Evolutionary conservation across 2,888 invertebrate species (phyloP).

Genomic region (Rotaria sp.): DNA sequence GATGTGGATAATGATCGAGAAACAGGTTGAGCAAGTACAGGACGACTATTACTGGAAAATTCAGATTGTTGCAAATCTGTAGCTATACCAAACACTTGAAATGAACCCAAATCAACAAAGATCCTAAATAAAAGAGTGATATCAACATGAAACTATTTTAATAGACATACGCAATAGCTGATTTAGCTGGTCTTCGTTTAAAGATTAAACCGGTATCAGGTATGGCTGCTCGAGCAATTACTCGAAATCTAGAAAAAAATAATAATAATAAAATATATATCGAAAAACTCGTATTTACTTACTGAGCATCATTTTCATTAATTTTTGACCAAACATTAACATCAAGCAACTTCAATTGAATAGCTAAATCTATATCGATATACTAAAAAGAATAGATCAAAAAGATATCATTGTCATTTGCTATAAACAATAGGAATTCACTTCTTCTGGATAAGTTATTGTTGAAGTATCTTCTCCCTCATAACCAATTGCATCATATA

Average conservation of each 20-base stretch:
- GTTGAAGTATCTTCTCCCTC: slow-evolving; percentile 31
- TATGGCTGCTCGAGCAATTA: neutral
- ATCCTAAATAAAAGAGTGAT: neutral
- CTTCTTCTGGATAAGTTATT: slow-evolving; percentile 29
- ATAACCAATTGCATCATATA: slow-evolving; percentile 40
- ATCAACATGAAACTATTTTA: neutral
- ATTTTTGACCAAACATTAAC: slow-evolving; percentile 2
- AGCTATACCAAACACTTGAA: neutral
- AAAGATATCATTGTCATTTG: neutral
- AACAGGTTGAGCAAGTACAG: slow-evolving; percentile 1
- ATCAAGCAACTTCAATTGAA: neutral
- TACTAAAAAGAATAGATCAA: neutral
- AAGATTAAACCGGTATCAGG: neutral
- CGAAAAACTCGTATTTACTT: neutral
- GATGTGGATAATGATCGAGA: neutral
- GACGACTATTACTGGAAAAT: neutral
- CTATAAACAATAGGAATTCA: neutral
- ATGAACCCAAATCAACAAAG: slow-evolving; percentile 10
- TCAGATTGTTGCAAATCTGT: neutral
- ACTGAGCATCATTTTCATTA: neutral
- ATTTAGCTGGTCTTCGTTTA: neutral
- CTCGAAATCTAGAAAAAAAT: neutral
- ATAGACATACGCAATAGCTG: neutral
- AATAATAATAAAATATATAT: neutral
- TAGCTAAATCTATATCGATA: neutral